These are phyloP conservation scores for Homarus americanus DNA, from an alignment of 1,140 invertebrate species.

Conservation along the genomic window DNA sequence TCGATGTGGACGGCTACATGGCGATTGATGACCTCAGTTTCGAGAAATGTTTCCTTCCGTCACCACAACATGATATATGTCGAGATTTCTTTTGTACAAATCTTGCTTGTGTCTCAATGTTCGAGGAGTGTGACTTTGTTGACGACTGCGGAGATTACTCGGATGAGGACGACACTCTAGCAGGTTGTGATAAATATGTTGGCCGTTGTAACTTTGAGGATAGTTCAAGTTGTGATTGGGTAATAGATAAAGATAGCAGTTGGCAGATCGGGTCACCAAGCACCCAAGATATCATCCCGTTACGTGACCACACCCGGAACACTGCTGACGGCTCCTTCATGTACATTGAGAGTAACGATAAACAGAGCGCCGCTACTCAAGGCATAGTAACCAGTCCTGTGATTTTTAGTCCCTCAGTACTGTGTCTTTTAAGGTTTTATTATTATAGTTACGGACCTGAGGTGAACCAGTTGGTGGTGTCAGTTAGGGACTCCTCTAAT, in stretches of 20 bases:
- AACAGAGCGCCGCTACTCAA: neutral
- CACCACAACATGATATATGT: conserved; percentile 24
- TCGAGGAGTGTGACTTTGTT: conserved; percentile 61
- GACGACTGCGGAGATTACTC: conserved; percentile 66
- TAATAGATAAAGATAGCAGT: neutral
- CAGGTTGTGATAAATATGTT: conserved; percentile 17
- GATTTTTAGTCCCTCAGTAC: neutral
- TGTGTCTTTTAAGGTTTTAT: conserved; percentile 50
- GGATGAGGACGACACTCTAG: conserved; percentile 33
- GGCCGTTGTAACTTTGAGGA: conserved; percentile 63
- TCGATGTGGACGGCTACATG: conserved; percentile 61
- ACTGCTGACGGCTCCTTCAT: conserved; percentile 37
- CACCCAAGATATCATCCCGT: conserved; percentile 38
- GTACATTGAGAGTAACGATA: conserved; percentile 38
- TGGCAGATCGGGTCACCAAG: conserved; percentile 50
- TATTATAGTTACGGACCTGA: conserved; percentile 48
- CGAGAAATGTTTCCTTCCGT: conserved; percentile 58
- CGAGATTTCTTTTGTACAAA: conserved; percentile 37
- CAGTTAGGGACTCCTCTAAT: conserved; percentile 5
- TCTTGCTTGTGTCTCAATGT: conserved; percentile 48
- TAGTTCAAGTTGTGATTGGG: conserved; percentile 50
- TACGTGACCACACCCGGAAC: conserved; percentile 57
- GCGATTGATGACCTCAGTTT: conserved; percentile 59
- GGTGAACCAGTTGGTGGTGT: conserved; percentile 38
- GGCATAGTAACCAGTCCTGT: conserved; percentile 45